Evolutionary conservation across 2,888 invertebrate species (phyloP).

Genomic region (Poecilobothrus nobilitatus): DNA sequence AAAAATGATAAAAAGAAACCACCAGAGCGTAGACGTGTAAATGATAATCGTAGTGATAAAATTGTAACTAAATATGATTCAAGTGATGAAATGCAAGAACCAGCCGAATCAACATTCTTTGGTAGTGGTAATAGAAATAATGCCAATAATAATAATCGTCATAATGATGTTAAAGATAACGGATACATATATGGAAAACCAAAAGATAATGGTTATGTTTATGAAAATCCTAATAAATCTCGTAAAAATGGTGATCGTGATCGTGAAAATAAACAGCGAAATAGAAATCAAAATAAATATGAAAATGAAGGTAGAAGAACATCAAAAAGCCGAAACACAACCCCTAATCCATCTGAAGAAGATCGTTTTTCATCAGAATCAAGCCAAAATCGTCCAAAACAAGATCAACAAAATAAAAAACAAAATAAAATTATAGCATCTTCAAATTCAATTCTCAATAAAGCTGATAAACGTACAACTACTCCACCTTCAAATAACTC

Average conservation of each 20-base stretch:
- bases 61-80: slow-evolving; percentile 23
- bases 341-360: not conserved
- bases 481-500: slow-evolving; percentile 20
- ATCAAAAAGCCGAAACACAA: not conserved
- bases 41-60: not conserved
- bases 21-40: not conserved
- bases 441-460: not conserved
- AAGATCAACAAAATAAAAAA: too few species aligned
- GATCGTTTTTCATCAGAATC: not conserved
- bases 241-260: slow-evolving; percentile 24
- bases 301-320: slow-evolving; percentile 7
- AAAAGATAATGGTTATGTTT: slow-evolving; percentile 11
- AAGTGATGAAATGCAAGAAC: slow-evolving; percentile 55
- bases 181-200: slow-evolving; percentile 29
- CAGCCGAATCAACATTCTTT: slow-evolving; percentile 64
- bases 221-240: slow-evolving; percentile 16
- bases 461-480: slow-evolving; percentile 18
- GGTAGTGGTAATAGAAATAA: slow-evolving; percentile 27
- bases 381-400: not conserved
- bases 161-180: slow-evolving; percentile 32
- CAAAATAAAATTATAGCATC: not conserved
- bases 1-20: slow-evolving; percentile 9
- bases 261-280: not conserved
- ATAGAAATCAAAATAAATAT: slow-evolving; percentile 9
- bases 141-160: slow-evolving; percentile 39